A percentile compares a stretch with the other conserved stretches of the same genome.
Conservation (phyloP, 2,888 invertebrate genomes). For the Acanthacorydalis orientalis region DNA sequence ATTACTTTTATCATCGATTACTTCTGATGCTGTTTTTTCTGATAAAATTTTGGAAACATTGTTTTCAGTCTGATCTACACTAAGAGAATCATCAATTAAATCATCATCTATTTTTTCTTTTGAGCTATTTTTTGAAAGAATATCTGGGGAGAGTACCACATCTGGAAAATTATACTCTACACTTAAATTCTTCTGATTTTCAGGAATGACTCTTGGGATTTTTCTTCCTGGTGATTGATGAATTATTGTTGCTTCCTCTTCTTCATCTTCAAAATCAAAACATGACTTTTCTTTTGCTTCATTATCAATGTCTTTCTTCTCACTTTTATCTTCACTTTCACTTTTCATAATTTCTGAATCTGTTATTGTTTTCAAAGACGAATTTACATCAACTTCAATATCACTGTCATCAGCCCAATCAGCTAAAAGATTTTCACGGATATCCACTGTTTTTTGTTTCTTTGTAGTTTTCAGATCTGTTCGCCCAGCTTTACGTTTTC, state of each 20-base stretch:
- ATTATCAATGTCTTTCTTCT: constrained; percentile 16
- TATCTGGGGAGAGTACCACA: constrained; percentile 4
- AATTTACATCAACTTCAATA: constrained; percentile 16
- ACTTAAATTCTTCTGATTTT: constrained; percentile 7
- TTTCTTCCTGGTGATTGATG: constrained; percentile 34
- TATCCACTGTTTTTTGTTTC: constrained; percentile 36
- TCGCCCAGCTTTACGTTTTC: constrained; percentile 21
- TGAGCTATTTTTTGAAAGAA: constrained; percentile 1
- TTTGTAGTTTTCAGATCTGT: constrained; percentile 7
- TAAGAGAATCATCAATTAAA: neutral
- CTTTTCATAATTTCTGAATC: constrained; percentile 8
- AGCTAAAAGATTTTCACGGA: constrained; percentile 51
- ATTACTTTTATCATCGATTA: constrained; percentile 10
- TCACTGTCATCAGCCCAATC: constrained; percentile 59
- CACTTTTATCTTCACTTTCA: constrained; percentile 9
- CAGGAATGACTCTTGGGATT: constrained; percentile 40
- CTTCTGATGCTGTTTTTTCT: constrained; percentile 24
- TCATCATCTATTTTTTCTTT: constrained; percentile 4
- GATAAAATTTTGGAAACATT: constrained; percentile 6
- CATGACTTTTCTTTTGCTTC: constrained; percentile 37
- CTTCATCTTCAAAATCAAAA: constrained; percentile 65
- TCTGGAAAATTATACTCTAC: constrained; percentile 5
- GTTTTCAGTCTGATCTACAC: constrained; percentile 7
- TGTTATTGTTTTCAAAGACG: neutral
- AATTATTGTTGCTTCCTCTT: constrained; percentile 42